phyloP scores from a whole-genome alignment of 2,113 vertebrate species.

The Coptodon rendalli region DNA sequence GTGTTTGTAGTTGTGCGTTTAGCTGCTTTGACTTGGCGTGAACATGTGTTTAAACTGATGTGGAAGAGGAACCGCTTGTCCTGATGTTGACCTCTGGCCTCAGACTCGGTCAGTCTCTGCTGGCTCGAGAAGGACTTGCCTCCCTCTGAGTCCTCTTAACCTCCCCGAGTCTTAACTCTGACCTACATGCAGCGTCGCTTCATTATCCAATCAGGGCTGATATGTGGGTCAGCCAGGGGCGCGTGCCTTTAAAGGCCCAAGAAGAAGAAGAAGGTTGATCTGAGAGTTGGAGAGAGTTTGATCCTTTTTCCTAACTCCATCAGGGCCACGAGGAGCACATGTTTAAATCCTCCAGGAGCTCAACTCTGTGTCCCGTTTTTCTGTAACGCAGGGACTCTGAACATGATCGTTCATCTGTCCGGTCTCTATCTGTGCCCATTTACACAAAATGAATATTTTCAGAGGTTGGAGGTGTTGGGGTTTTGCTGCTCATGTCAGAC shows the following conservation, averaged over 20 bases:
- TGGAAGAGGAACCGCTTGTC: not conserved
- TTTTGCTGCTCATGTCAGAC: not conserved
- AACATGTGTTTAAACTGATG: not conserved
- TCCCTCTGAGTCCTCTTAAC: not conserved
- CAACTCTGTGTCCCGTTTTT: not conserved
- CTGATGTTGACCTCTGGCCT: not conserved
- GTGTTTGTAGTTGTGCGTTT: not conserved
- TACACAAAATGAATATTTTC: not conserved
- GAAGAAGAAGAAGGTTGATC: not conserved
- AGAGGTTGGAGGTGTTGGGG: not conserved
- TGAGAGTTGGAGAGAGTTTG: not conserved
- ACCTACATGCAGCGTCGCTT: slow-evolving; percentile 27
- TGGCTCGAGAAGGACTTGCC: not conserved
- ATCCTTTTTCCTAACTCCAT: fast-evolving
- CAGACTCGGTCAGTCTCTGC: not conserved
- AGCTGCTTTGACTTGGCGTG: not conserved
- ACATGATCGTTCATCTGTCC: not conserved
- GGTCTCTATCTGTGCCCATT: fast-evolving
- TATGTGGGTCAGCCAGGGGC: slow-evolving; percentile 11
- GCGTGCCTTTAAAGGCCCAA: not conserved
- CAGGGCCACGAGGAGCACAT: not conserved
- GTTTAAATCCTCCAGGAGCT: not conserved
- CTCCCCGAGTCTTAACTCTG: slow-evolving; percentile 10
- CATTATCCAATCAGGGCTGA: slow-evolving; percentile 3
- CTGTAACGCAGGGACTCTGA: not conserved